phyloP scores from a whole-genome alignment of 1,140 invertebrate species.

The Lordiphosa stackelbergi region DNA sequence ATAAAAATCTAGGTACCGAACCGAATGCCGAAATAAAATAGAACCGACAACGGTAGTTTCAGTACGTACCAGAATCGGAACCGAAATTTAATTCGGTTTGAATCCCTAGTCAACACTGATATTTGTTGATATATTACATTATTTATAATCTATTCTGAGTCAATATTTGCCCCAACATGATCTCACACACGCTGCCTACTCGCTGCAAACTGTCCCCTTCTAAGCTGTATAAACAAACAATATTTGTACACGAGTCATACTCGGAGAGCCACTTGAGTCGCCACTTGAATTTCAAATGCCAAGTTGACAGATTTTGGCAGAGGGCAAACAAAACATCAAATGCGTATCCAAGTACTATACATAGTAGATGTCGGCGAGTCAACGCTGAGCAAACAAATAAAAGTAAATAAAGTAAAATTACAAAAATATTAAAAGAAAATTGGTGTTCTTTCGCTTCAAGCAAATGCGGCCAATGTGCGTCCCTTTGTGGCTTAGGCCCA shows the following conservation, averaged over 20 bases:
- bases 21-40: no score
- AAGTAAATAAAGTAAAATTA: constrained; percentile 71
- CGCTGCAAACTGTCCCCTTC: constrained; percentile 13
- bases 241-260: constrained; percentile 55
- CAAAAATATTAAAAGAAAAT: constrained; percentile 60
- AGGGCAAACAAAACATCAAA: constrained; percentile 37
- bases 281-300: constrained; percentile 50
- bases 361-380: constrained; percentile 51
- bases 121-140: no score
- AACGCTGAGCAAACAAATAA: constrained; percentile 68
- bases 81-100: no score
- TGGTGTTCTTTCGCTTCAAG: constrained; percentile 23
- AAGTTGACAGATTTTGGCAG: constrained; percentile 65
- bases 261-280: constrained; percentile 23
- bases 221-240: constrained; percentile 57
- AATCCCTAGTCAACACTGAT: no score
- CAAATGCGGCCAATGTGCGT: constrained; percentile 19
- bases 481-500: constrained; percentile 51
- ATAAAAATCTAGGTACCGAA: no score
- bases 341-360: constrained; percentile 3
- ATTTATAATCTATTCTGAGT: no score
- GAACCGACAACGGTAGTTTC: no score
- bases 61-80: no score
- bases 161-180: no score
- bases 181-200: no score